phyloP scores from a whole-genome alignment of 2,888 invertebrate species.

The Alloscopus bannaensis region DNA sequence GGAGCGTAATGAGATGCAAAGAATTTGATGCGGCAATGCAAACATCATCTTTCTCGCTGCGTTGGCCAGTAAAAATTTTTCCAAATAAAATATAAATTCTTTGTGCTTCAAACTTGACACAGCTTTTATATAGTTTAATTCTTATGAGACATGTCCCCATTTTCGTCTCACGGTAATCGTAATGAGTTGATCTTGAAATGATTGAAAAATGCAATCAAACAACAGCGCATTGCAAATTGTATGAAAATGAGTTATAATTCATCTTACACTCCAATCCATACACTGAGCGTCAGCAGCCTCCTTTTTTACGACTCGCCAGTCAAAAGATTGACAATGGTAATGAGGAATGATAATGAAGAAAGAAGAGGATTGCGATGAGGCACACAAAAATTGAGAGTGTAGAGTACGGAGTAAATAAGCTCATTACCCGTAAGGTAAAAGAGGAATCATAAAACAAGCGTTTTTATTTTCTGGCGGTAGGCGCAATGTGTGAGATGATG shows the following conservation, averaged over 20 bases:
- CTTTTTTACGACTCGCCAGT: slow-evolving; percentile 26
- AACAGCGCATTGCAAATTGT: slow-evolving; percentile 3
- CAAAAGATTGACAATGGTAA: slow-evolving; percentile 45
- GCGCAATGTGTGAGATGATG: slow-evolving; percentile 2
- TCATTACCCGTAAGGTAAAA: too few species aligned
- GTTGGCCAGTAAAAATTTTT: background rate
- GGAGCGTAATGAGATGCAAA: background rate
- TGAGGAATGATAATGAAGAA: slow-evolving; percentile 57
- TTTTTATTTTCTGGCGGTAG: too few species aligned
- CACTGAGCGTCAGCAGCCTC: slow-evolving; percentile 20
- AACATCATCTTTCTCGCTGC: background rate
- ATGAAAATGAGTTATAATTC: slow-evolving; percentile 35
- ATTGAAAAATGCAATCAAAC: slow-evolving; percentile 48
- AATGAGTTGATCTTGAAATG: slow-evolving; percentile 59
- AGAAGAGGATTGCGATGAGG: too few species aligned
- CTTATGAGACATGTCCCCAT: slow-evolving; percentile 43
- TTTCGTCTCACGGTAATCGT: slow-evolving; percentile 33
- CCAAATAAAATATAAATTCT: background rate
- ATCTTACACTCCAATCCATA: too few species aligned
- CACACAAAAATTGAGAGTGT: background rate
- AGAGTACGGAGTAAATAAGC: too few species aligned
- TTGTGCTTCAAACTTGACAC: slow-evolving; percentile 24
- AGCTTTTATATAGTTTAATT: slow-evolving; percentile 11
- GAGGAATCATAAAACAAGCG: too few species aligned
- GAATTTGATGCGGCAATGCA: slow-evolving; percentile 1